Base-by-base conservation (phyloP, 2,888 invertebrate species). In the Noctuana brunneofusca region DNA sequence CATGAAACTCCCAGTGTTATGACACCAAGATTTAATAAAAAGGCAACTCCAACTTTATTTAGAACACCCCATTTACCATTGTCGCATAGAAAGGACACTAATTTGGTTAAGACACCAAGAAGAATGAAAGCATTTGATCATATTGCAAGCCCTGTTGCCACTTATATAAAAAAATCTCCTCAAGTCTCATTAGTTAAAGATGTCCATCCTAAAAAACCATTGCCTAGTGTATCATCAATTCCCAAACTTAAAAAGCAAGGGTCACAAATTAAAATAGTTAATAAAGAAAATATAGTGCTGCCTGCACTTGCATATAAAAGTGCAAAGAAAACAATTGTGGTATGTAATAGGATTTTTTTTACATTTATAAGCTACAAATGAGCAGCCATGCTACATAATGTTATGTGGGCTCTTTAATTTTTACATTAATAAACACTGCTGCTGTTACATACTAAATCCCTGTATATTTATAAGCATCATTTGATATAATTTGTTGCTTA, bases 111-210 rank as follows among this genome's bases (percentile, higher is more conserved):
- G 70, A 80, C 80, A 14, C 76, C 79, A 35, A 65, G 65, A 27
- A 80, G 71, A 71, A 67, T 65, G 50, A 79, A 79, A 68, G 69
- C 69, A 32, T 88, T 80, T 68, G 75, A 84, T 64, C 81, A 89
- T 64, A 81, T 89, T 35, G 69, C 73, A 24, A 89, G 89, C 72
- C 89, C 89, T 49, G 78, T 89, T 35, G 87, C 87, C 43, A 76
- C 80, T 57, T 89, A 89, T 50, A 89, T 89, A 6, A 85, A 83
- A 32, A 79, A 84, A 32, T 71, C 79, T 35, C 84, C 87, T 3
- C 79, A 81, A 69, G 79, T 73, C 22, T 83, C 86, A 59, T 68
- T 86, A 24, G 67, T 87, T 0, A 82, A 80, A 71, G 76, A 84
- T 74, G 75, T 89, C 0, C 75, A 75, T 41, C 85, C 84, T n/a